Evolutionary conservation across 2,113 vertebrate genomes (phyloP), one percentile per base, ranked within the genome.

Genomic region (Emydura subglobosa): DNA sequence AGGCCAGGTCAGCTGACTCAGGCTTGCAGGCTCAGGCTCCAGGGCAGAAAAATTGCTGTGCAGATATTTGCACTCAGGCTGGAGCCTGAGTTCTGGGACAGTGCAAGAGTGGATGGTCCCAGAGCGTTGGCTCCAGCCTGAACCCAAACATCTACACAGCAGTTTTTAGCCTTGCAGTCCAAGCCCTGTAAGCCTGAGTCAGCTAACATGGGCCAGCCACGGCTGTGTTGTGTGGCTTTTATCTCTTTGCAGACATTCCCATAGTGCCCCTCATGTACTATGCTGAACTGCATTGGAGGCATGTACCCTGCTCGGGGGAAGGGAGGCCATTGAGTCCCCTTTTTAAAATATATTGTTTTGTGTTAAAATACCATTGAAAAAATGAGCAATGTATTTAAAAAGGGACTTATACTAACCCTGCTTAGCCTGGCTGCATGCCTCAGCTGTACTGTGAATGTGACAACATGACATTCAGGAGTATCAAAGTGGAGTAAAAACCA

Each of bases 341-440:
- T 94, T 96, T 39, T 55, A 93, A 89, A 61, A 86, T 78, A 86
- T 39, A 89, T 39, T 86, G 6, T 80, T 91, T 79, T 19, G 55
- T 79, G 50, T 54, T 88, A 86, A 88, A 93, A 10, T 27, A 81
- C 82, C 86, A 86, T 79, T 90, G 89, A 91, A 92, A 93, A 61
- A 93, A 72, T 47, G 82, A 83, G 82, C 88, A 50, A 93, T 87
- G 53, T 22, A 86, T 79, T 42, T 83, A 94, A 81, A 14, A 80
- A 17, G 65, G 34, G 88, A 87, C 61, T 80, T 85, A 90, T 57
- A 79, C 27, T 47, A 50, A 78, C 85, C 88, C 87, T 80, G 83
- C 53, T 90, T 80, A 90, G 85, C 81, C 83, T 85, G 57, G 72
- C 57, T 91, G 79, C 57, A 86, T 84, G n/a, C 65, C 78, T 95